phyloP scores from a whole-genome alignment of 2,888 invertebrate genomes.

The Machimus atricapillus region DNA sequence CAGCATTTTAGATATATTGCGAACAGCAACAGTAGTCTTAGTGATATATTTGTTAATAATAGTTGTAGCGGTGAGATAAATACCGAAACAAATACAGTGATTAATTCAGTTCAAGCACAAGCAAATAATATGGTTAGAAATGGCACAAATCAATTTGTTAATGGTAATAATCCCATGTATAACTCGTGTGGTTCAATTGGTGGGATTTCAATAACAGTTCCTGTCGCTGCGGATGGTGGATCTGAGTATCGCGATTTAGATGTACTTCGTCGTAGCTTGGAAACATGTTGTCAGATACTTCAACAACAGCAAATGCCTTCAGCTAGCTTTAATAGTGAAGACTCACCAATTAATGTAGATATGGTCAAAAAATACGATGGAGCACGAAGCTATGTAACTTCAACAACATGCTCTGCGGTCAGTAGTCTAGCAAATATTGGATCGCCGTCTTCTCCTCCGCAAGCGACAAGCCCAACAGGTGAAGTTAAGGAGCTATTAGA shows the following conservation, averaged over 20 bases:
- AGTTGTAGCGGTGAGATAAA: constrained; percentile 53
- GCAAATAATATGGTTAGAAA: constrained; percentile 51
- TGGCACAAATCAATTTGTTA: constrained; percentile 42
- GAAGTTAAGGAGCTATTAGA: constrained; percentile 77
- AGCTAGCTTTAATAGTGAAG: constrained; percentile 50
- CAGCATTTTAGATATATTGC: constrained; percentile 60
- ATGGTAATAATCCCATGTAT: constrained; percentile 52
- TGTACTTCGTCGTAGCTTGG: constrained; percentile 55
- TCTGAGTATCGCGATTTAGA: constrained; percentile 54
- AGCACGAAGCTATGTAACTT: constrained; percentile 60
- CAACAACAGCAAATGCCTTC: constrained; percentile 54
- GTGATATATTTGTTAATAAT: constrained; percentile 61
- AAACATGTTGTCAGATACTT: constrained; percentile 59
- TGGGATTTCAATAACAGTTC: constrained; percentile 56
- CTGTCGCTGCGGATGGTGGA: constrained; percentile 52
- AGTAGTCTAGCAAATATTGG: constrained; percentile 73
- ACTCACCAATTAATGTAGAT: constrained; percentile 52
- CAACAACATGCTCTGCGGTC: constrained; percentile 70
- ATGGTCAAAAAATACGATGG: constrained; percentile 53
- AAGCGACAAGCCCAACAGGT: constrained; percentile 82
- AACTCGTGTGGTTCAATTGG: constrained; percentile 57
- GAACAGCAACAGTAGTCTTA: constrained; percentile 59
- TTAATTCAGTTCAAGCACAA: constrained; percentile 48
- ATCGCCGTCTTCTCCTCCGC: constrained; percentile 77
- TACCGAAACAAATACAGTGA: constrained; percentile 25